Percentiles rank a stretch among this genome's conserved stretches.
These are phyloP conservation scores for Thunnus thynnus DNA, from an alignment of 2,113 vertebrate genomes.

Conservation along the genomic window DNA sequence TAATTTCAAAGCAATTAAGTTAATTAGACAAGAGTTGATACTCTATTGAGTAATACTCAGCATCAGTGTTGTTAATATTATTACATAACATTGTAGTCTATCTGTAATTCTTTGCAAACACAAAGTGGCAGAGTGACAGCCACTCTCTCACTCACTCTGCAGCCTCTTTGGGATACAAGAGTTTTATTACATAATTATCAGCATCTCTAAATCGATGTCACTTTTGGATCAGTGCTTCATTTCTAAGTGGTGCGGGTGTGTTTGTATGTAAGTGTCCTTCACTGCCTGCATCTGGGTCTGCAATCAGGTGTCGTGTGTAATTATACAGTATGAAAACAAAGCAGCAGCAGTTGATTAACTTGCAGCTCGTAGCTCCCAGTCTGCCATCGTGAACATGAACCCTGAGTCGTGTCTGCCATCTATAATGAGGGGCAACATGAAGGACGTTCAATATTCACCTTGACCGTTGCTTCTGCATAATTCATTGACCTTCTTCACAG, in stretches of 20 bases:
- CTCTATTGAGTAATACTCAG: constrained; percentile 6
- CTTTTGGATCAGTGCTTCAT: constrained; percentile 32
- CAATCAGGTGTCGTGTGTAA: constrained; percentile 45
- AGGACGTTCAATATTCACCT: constrained; percentile 52
- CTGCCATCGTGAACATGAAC: constrained; percentile 35
- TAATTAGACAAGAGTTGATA: not conserved
- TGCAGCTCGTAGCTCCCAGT: constrained; percentile 27
- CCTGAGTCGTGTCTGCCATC: constrained; percentile 48
- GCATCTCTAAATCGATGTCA: constrained; percentile 18
- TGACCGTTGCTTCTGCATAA: constrained; percentile 60
- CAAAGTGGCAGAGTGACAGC: not conserved
- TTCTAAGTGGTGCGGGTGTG: not conserved
- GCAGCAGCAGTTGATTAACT: constrained; percentile 66
- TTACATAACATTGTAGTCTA: not conserved
- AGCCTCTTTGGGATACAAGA: constrained; percentile 7
- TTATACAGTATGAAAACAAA: constrained; percentile 67
- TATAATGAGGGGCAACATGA: constrained; percentile 56
- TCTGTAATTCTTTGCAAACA: not conserved
- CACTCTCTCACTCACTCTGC: not conserved
- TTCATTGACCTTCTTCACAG: constrained; percentile 55
- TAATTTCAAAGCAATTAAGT: not conserved
- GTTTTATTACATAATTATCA: constrained; percentile 30
- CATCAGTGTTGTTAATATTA: not conserved
- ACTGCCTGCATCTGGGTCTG: not conserved
- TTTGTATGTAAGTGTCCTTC: constrained; percentile 38